Evolutionary conservation across 2,113 vertebrate genomes (phyloP).

Genomic region (Albula glossodonta): DNA sequence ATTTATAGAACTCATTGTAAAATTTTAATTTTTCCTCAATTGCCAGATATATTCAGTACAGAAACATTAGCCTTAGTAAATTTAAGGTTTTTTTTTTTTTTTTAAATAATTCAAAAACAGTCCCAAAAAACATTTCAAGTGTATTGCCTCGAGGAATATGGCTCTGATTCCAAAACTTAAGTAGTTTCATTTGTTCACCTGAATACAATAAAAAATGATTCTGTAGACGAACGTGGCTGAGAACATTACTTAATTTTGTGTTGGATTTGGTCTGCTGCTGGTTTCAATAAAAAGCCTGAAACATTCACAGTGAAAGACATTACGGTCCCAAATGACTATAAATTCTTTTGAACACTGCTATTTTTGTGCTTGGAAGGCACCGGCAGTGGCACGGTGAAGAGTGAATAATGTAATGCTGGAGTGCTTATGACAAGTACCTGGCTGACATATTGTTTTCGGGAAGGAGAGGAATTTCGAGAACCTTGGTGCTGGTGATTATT

Average conservation of each 20-base stretch:
- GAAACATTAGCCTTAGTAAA: too few species aligned
- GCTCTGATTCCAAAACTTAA: too few species aligned
- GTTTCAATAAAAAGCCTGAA: slow-evolving; percentile 18
- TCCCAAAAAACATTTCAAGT: too few species aligned
- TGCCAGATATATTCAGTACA: too few species aligned
- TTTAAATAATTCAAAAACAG: too few species aligned
- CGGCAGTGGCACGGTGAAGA: slow-evolving; percentile 3
- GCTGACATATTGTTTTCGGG: slow-evolving; percentile 91
- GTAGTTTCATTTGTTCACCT: neutral
- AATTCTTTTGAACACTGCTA: slow-evolving; percentile 25
- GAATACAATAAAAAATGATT: slow-evolving; percentile 12
- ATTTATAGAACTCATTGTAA: too few species aligned
- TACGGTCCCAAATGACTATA: slow-evolving; percentile 12
- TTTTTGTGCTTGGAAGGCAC: neutral
- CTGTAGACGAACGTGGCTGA: neutral
- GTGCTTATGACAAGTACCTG: slow-evolving; percentile 71
- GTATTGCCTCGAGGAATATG: too few species aligned
- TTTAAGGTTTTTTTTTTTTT: too few species aligned
- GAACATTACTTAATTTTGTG: neutral
- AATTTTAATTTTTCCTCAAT: too few species aligned
- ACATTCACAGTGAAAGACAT: neutral
- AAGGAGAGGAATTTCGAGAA: slow-evolving; percentile 91
- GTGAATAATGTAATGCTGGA: slow-evolving; percentile 31
- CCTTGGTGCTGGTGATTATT: slow-evolving; percentile 78
- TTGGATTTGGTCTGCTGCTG: slow-evolving; percentile 2